phyloP scores from a whole-genome alignment of 2,113 vertebrate species.

The Geothlypis trichas region DNA sequence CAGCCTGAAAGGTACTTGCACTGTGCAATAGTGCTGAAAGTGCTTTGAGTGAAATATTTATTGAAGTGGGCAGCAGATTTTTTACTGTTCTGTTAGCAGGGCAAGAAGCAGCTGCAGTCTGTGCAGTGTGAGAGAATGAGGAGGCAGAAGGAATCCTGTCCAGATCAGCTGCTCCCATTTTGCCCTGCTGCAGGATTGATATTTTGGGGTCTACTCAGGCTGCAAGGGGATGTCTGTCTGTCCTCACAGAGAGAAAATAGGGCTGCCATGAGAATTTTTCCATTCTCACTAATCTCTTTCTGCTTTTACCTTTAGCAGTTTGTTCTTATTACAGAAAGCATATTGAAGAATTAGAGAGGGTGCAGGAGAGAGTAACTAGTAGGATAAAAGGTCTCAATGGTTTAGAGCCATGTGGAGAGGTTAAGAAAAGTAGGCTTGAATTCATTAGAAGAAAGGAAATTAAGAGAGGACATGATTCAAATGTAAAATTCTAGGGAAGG shows the following conservation, averaged over 20 bases:
- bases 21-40: neutral
- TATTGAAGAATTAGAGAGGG: slow-evolving; percentile 25
- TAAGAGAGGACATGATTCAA: neutral
- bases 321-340: slow-evolving; percentile 39
- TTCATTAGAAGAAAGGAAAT: slow-evolving; percentile 31
- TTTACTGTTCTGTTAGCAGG: neutral
- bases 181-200: neutral
- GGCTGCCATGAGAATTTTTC: neutral
- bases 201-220: neutral
- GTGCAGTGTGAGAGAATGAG: neutral
- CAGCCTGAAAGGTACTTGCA: neutral
- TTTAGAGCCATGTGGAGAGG: neutral
- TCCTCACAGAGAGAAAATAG: neutral
- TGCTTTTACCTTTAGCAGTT: neutral
- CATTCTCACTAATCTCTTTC: neutral
- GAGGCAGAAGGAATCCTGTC: neutral
- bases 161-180: neutral
- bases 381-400: neutral
- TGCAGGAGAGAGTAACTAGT: neutral
- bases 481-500: neutral
- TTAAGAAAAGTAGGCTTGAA: slow-evolving; percentile 39
- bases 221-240: neutral
- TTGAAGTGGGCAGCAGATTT: neutral
- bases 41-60: neutral
- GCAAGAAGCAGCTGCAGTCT: neutral